phyloP scores from a whole-genome alignment of 2,113 vertebrate genomes.

The Echinops telfairi region DNA sequence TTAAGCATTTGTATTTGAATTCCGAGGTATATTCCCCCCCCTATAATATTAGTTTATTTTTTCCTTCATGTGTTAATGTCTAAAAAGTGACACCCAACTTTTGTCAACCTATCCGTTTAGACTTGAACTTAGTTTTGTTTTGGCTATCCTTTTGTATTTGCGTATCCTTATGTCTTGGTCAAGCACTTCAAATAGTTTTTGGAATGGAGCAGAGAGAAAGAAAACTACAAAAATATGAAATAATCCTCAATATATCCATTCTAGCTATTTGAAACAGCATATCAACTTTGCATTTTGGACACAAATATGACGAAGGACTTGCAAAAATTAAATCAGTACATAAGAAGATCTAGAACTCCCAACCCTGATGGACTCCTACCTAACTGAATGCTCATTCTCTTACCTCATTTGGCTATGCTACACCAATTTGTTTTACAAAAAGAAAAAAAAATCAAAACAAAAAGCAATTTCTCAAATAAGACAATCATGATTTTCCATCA shows the following conservation, averaged over 20 bases:
- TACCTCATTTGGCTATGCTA: not conserved
- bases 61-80: not conserved
- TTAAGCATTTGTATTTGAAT: too few relatives aligned
- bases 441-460: not conserved
- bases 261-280: not conserved
- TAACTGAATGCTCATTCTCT: not conserved
- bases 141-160: not conserved
- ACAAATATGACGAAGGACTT: not conserved
- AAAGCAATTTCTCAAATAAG: not conserved
- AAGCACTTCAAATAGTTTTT: slow-evolving; percentile 13
- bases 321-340: not conserved
- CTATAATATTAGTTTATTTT: not conserved
- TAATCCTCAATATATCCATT: not conserved
- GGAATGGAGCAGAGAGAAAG: not conserved
- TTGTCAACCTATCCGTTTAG: not conserved
- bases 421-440: slow-evolving; percentile 22
- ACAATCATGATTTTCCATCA: not conserved
- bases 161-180: not conserved
- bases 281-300: not conserved
- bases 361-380: not conserved
- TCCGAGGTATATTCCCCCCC: too few relatives aligned
- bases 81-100: not conserved
- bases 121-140: not conserved
- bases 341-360: not conserved
- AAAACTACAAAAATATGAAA: not conserved